A percentile compares a stretch with the other conserved stretches of the same genome.
Conservation (phyloP, 2,797 vertebrate genomes). For the Lagocephalus sceleratus region DNA sequence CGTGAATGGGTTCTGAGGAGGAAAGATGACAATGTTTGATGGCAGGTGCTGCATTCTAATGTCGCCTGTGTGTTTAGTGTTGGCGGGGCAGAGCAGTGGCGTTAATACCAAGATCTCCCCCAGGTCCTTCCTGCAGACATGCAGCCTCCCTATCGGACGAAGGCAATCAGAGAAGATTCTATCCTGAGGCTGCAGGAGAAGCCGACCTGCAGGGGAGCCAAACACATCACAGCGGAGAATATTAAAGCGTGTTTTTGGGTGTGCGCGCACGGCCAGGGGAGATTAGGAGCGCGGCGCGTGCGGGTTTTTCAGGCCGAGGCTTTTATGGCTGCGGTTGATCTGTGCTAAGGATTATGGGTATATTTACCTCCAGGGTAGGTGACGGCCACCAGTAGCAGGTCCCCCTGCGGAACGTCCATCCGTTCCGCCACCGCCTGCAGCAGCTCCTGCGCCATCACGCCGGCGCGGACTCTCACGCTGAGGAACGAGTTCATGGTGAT, state of each 20-base stretch:
- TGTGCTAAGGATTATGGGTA: too few species aligned
- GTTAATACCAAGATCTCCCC: constrained; percentile 85
- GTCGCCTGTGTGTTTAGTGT: background rate
- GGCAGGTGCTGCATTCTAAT: too few species aligned
- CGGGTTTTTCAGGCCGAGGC: constrained; percentile 28
- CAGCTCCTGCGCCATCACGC: constrained; percentile 83
- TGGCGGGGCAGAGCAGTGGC: background rate
- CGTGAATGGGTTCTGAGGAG: constrained; percentile 81
- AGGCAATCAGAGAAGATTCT: constrained; percentile 83
- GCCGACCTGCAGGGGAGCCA: constrained; percentile 79
- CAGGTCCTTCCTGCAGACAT: constrained; percentile 87
- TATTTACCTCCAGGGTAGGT: constrained; percentile 86
- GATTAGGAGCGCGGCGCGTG: too few species aligned
- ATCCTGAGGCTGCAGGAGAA: constrained; percentile 86
- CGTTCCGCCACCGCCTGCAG: constrained; percentile 86
- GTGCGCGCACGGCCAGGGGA: constrained; percentile 21
- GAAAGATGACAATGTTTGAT: constrained; percentile 22
- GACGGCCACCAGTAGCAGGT: constrained; percentile 83
- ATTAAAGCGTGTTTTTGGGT: constrained; percentile 26
- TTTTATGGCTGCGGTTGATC: constrained; percentile 5
- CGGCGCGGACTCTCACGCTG: constrained; percentile 83
- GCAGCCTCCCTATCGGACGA: constrained; percentile 83
- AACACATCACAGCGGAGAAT: constrained; percentile 42
- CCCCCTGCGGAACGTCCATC: constrained; percentile 83
- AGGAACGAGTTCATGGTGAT: constrained; percentile 90